These are phyloP conservation scores for Martes martes DNA, from an alignment of 2,113 vertebrate species.

Conservation along the genomic window DNA sequence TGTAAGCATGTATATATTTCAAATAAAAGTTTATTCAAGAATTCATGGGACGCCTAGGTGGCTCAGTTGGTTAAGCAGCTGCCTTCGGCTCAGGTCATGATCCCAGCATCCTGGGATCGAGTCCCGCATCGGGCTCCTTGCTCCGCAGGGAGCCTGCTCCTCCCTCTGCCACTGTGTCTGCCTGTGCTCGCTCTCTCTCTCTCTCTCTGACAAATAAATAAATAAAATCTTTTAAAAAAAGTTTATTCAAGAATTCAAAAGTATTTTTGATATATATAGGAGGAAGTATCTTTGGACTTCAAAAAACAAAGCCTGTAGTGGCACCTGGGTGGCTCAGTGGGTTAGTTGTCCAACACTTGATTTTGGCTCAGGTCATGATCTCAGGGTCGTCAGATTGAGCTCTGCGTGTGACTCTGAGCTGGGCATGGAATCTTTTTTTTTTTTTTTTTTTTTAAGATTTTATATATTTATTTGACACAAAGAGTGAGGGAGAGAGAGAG, in stretches of 20 bases:
- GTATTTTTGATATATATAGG: not conserved
- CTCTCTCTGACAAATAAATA: too few species aligned
- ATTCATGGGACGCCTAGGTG: not conserved
- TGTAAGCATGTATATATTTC: constrained; percentile 2
- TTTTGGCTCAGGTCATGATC: not conserved
- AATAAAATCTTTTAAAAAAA: not conserved
- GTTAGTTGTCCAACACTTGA: not conserved
- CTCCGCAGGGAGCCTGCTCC: too few species aligned
- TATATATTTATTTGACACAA: too few species aligned
- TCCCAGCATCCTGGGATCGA: too few species aligned
- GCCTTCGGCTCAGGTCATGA: too few species aligned
- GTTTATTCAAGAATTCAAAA: not conserved
- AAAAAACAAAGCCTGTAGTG: not conserved
- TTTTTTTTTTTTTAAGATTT: too few species aligned
- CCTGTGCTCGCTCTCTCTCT: too few species aligned
- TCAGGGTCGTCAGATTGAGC: not conserved
- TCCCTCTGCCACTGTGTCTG: too few species aligned
- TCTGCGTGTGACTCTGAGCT: not conserved
- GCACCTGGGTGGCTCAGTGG: not conserved
- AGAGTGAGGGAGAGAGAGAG: too few species aligned
- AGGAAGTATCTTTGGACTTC: not conserved
- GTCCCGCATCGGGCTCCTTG: too few species aligned
- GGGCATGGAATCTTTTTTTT: not conserved
- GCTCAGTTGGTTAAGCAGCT: too few species aligned
- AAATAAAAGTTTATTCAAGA: constrained; percentile 7